Evolutionary conservation across 2,888 invertebrate species (phyloP), one percentile per base, ranked within the genome.

Genomic region (Caenorhabditis macrosperma): DNA sequence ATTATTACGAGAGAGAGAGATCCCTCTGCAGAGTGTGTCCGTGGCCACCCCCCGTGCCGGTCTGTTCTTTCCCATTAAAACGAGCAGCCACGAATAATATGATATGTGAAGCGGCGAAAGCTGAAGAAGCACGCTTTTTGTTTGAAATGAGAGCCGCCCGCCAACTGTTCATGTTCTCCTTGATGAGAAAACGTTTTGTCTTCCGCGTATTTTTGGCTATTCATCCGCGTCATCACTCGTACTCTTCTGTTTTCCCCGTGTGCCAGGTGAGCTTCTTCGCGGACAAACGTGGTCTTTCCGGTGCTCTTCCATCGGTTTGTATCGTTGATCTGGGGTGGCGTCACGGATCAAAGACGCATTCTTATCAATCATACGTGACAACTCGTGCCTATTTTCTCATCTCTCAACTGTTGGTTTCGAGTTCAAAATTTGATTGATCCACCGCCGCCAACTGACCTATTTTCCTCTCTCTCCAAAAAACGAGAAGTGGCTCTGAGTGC

Each of bases 121-220:
- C 15, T 54, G 61, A 54, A 61, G 17, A 10, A 30, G 52, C 61
- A 59, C 59, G 60, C 57, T 74, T 72, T 71, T 74, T 72, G 72
- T 72, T 74, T 74, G 74, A 74, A 74, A 74, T 22, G 64, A 64
- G 74, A 74, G 57, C 64, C 41, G 57, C 38, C 22, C n/a, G 64
- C 64, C 74, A 74, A 74, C 74, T 74, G 74, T 74, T 64, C 64
- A 35, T 72, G 54, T 60, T 72, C 72, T 33, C 63, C 57, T 64
- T 61, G 63, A 72, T 72, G 63, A 63, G 55, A 72, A 72, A 63
- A 72, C 60, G 55, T 63, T 72, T 72, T 57, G 63, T 63, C 54
- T 28, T 54, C 35, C 15, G 22, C 6, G 17, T 72, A 72, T 72
- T 72, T 72, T 72, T 55, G 72, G 46, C 44, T 20, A 28, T 72